Percentiles rank a stretch among this genome's conserved stretches.
Conservation (phyloP, 2,797 vertebrate species). For the Corythornis leucogaster region DNA sequence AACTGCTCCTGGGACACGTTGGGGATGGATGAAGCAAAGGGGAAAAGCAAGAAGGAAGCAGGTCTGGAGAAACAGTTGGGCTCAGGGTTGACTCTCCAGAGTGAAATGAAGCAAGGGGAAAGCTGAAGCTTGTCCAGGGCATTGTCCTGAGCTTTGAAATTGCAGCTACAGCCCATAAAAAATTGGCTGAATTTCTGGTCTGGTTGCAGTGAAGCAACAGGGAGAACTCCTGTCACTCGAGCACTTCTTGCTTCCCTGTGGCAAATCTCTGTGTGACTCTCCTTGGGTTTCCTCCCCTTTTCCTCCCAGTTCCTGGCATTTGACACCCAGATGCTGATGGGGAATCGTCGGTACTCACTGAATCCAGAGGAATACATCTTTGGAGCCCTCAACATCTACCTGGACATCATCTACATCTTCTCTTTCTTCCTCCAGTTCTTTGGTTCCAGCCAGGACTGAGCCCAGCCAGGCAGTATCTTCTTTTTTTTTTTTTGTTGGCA, state of each 20-base stretch:
- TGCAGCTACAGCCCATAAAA: background rate
- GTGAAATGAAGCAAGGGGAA: background rate
- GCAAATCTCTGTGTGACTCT: background rate
- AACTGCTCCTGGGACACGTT: background rate
- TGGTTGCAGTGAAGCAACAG: background rate
- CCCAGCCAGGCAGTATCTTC: background rate
- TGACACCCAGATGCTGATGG: slow-evolving; percentile 94
- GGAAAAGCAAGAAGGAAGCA: background rate
- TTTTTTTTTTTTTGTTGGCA: background rate
- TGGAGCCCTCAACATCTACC: slow-evolving; percentile 92
- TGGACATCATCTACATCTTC: slow-evolving; percentile 95
- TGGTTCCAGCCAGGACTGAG: slow-evolving; percentile 84
- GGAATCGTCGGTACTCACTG: slow-evolving; percentile 87
- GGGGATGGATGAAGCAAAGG: background rate
- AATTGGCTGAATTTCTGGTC: background rate
- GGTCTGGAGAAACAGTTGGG: background rate
- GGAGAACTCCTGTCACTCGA: background rate
- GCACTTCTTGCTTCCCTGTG: background rate
- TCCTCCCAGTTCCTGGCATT: slow-evolving; percentile 90
- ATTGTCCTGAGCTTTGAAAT: background rate
- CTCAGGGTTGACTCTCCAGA: background rate
- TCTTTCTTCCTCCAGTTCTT: slow-evolving; percentile 93
- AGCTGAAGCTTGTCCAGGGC: background rate
- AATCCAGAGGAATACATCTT: slow-evolving; percentile 95
- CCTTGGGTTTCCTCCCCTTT: background rate